These are phyloP conservation scores for Corbicula japonica DNA, from an alignment of 2,888 invertebrate genomes.

Conservation along the genomic window DNA sequence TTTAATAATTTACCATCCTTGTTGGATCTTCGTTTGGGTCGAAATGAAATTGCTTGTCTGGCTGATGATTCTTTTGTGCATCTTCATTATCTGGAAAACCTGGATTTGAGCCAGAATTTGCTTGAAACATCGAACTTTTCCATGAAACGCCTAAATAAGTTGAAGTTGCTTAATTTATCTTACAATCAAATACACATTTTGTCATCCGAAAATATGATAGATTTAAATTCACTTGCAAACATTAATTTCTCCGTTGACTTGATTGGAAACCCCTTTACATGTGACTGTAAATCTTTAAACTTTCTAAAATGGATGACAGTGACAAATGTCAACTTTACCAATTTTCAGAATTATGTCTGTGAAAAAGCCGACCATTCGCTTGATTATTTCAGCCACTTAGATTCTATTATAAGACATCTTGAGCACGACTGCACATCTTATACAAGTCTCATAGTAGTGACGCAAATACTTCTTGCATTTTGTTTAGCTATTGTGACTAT, in stretches of 20 bases:
- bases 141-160: neutral
- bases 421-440: slow-evolving; percentile 7
- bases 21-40: slow-evolving; percentile 6
- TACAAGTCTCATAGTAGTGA: slow-evolving; percentile 3
- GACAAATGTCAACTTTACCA: slow-evolving; percentile 7
- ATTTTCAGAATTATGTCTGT: slow-evolving; percentile 13
- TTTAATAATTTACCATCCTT: neutral
- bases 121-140: slow-evolving; percentile 16
- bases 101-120: slow-evolving; percentile 31
- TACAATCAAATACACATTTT: slow-evolving; percentile 13
- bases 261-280: slow-evolving; percentile 13
- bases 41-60: slow-evolving; percentile 21
- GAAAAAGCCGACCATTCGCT: slow-evolving; percentile 3
- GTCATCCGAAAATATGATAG: neutral
- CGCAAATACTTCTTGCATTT: neutral
- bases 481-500: neutral
- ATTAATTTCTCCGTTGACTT: slow-evolving; percentile 4
- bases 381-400: slow-evolving; percentile 5
- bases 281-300: slow-evolving; percentile 19
- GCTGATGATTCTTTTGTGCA: neutral
- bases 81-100: neutral
- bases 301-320: slow-evolving; percentile 31
- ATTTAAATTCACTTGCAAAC: slow-evolving; percentile 7
- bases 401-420: neutral
- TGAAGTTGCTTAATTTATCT: slow-evolving; percentile 20